Conservation (phyloP, 1,140 invertebrate genomes). For the Maniola jurtina region DNA sequence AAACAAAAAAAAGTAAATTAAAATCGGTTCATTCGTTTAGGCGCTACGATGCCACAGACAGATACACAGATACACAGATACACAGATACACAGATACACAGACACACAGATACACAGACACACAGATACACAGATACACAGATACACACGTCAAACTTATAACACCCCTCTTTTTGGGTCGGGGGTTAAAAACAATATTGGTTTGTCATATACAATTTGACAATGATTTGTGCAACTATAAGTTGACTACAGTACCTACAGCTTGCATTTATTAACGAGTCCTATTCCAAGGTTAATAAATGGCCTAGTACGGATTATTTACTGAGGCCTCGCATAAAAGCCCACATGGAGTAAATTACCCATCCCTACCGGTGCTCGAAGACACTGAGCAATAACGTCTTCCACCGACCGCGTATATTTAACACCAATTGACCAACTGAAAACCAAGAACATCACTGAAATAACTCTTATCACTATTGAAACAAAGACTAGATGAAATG, state of each 20-base stretch:
- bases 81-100: no score
- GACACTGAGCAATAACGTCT: slow-evolving; percentile 75
- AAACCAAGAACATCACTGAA: slow-evolving; percentile 13
- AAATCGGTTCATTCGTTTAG: no score
- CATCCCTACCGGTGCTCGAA: slow-evolving; percentile 59
- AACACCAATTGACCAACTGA: slow-evolving; percentile 45
- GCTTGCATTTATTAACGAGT: slow-evolving; percentile 21
- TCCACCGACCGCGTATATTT: slow-evolving; percentile 59
- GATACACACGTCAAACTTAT: no score
- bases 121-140: no score
- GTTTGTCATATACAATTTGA: not conserved
- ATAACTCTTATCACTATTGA: slow-evolving; percentile 6
- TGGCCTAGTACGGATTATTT: slow-evolving; percentile 39
- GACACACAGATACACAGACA: no score
- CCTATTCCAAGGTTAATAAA: slow-evolving; percentile 38
- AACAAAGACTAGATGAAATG: slow-evolving; percentile 28
- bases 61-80: no score
- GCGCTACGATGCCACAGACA: no score
- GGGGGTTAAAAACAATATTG: no score
- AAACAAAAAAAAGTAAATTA: no score
- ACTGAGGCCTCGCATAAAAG: slow-evolving; percentile 34
- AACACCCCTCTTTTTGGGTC: no score
- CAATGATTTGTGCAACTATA: slow-evolving; percentile 3
- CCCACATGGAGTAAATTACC: slow-evolving; percentile 46
- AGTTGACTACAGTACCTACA: not conserved